Evolutionary conservation across 2,888 invertebrate genomes (phyloP), one percentile per base, ranked within the genome.

Genomic region (Pachydiplax longipennis): DNA sequence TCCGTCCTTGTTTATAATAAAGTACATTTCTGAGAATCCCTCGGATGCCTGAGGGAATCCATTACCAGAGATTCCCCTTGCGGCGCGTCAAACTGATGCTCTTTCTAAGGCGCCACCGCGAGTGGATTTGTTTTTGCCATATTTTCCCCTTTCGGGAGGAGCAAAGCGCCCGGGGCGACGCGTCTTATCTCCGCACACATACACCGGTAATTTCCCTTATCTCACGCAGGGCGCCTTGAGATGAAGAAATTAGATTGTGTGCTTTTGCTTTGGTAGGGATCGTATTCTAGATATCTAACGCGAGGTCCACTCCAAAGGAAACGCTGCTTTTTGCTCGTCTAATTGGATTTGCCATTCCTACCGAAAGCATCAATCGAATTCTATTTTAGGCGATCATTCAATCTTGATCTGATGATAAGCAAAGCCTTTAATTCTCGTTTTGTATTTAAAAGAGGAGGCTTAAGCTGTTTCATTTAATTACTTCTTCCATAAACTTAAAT

Each of bases 21-120:
- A 87, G 58, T 37, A 58, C 65, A 87, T 87, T 65, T 61, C 2
- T 22, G 22, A 8, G 83, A 58, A 1, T 8, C 83, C 31, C 83
- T 31, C 35, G 83, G 58, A 83, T 61, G 87, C 61, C 87, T 61
- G 37, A n/a, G 87, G 61, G 61, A 87, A 87, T 87, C 87, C 87
- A 87, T 87, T 87, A 87, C 48, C 61, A 53, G 61, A 61, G 61
- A 87, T 87, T 61, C 87, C 61, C 37, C 61, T 83, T n/a, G 87
- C 61, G 58, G 35, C 87, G 87, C 87, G 87, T 87, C 87, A 87
- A 87, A 83, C 83, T 58, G 58, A 87, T 87, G 87, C 87, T 87
- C 87, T 87, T 61, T 87, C 83, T 83, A 83, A 83, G 83, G 83
- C 58, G 83, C 83, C 58, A 73, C 73, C 73, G 73, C 73, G 8